Conservation (phyloP, 2,888 invertebrate genomes). For the Furcula furcula region DNA sequence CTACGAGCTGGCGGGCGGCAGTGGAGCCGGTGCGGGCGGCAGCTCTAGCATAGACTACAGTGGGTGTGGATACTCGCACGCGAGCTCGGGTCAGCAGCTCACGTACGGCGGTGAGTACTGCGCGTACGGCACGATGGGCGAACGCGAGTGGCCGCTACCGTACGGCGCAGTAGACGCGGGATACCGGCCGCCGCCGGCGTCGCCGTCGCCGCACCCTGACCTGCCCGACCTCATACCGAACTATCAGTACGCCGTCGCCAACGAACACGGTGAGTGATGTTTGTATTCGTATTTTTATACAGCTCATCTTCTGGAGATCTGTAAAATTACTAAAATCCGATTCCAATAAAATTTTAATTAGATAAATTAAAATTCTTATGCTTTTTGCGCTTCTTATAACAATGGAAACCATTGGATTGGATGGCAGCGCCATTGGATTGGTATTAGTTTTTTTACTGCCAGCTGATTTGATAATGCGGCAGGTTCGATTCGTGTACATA, state of each 20-base stretch:
- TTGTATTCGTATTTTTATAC: no score
- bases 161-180: constrained; percentile 60
- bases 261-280: constrained; percentile 68
- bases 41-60: constrained; percentile 80
- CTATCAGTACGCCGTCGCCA: constrained; percentile 72
- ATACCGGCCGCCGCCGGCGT: constrained; percentile 55
- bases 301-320: no score
- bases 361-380: no score
- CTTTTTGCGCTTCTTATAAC: no score
- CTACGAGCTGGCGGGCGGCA: constrained; percentile 60
- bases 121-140: constrained; percentile 62
- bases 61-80: constrained; percentile 92
- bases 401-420: no score
- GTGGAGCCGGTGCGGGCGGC: constrained; percentile 78
- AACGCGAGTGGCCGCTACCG: constrained; percentile 68
- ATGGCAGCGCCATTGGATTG: no score
- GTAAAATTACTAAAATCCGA: no score
- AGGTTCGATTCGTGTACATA: no score
- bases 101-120: constrained; percentile 74
- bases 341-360: no score
- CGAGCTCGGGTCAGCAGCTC: constrained; percentile 86
- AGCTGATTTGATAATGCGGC: no score
- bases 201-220: constrained; percentile 64
- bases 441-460: no score
- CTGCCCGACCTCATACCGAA: constrained; percentile 70